phyloP scores from a whole-genome alignment of 2,797 vertebrate genomes.

The Ptychobarbus kaznakovi region DNA sequence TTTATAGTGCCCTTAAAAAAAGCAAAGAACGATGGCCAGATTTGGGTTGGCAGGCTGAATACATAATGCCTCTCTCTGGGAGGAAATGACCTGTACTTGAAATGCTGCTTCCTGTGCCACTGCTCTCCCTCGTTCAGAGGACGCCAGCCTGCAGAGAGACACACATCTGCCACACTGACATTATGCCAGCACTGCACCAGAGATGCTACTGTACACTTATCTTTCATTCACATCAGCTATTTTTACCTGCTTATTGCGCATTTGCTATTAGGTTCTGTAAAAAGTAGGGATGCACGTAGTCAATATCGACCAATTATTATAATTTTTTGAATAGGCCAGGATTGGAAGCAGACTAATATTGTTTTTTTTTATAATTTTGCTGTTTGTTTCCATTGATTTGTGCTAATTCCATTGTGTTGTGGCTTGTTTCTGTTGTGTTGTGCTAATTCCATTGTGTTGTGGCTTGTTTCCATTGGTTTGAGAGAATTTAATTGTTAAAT shows the following conservation, averaged over 20 bases:
- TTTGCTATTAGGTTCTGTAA: background rate
- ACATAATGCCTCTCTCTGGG: background rate
- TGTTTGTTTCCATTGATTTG: background rate
- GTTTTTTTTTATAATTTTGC: no score
- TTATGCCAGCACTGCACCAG: constrained; percentile 37
- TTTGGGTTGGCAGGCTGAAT: constrained; percentile 1
- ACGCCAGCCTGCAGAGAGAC: constrained; percentile 36
- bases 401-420: background rate
- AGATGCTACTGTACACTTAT: background rate
- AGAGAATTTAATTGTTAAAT: no score
- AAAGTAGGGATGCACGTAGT: background rate
- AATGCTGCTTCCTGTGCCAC: background rate
- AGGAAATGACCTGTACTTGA: constrained; percentile 18
- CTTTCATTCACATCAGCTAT: background rate
- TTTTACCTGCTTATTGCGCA: background rate
- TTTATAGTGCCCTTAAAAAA: constrained; percentile 15
- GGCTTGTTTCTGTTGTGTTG: no score
- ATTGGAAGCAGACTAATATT: background rate
- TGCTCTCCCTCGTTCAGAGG: constrained; percentile 10
- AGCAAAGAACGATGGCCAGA: background rate
- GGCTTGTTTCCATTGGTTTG: no score
- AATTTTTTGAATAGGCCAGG: background rate
- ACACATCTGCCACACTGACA: constrained; percentile 34
- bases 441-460: no score
- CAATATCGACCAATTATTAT: background rate